Evolutionary conservation across 2,113 vertebrate genomes (phyloP).

Genomic region (Vidua macroura): DNA sequence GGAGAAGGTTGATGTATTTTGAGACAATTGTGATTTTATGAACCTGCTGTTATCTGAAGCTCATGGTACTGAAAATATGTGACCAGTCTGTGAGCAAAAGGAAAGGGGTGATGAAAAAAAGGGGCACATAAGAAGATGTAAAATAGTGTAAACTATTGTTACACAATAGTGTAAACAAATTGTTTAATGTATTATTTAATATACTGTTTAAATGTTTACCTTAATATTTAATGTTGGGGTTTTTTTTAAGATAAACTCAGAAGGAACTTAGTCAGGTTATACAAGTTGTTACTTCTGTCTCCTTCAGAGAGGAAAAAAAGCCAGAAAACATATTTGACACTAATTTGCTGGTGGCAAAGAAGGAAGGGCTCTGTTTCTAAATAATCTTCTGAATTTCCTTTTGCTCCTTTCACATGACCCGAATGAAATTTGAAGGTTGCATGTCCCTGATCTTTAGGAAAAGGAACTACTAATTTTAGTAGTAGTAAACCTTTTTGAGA

Average conservation of each 20-base stretch:
- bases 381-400: background rate
- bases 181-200: background rate
- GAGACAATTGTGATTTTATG: conserved; percentile 2
- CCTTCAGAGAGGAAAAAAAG: background rate
- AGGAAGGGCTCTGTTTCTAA: background rate
- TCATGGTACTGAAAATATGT: background rate
- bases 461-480: conserved; percentile 24
- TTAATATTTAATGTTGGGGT: background rate
- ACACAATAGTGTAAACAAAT: background rate
- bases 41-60: conserved; percentile 9
- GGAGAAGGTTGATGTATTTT: background rate
- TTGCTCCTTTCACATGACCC: background rate
- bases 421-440: background rate
- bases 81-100: background rate
- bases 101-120: background rate
- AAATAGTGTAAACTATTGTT: background rate
- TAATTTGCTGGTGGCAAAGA: background rate
- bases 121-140: background rate
- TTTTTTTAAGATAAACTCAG: background rate
- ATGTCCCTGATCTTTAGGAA: conserved; percentile 25
- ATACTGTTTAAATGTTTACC: background rate
- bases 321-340: background rate
- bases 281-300: background rate
- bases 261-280: background rate
- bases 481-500: conserved; percentile 23